Conservation (phyloP, 2,113 vertebrate genomes). For the Tachysurus fulvidraco region DNA sequence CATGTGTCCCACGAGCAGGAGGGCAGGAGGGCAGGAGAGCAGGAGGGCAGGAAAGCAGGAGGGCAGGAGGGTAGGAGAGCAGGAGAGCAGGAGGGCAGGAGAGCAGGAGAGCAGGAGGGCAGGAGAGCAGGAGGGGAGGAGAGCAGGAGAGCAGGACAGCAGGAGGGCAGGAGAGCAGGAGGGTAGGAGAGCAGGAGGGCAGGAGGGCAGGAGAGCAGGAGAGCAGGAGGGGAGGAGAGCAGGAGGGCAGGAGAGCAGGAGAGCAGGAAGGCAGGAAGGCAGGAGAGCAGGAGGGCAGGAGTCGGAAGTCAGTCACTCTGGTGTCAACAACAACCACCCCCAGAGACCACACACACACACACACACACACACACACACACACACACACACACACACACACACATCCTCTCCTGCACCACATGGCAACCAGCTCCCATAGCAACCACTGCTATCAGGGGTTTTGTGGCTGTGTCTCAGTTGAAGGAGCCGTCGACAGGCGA, state of each 20-base stretch:
- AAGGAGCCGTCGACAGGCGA: slow-evolving; percentile 27
- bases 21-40: slow-evolving; percentile 20
- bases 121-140: too few species aligned
- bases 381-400: slow-evolving; percentile 15
- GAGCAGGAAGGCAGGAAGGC: too few species aligned
- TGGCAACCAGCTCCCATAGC: slow-evolving; percentile 75
- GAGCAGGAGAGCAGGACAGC: slow-evolving; percentile 19
- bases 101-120: too few species aligned
- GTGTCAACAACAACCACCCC: slow-evolving; percentile 46
- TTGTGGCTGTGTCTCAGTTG: slow-evolving; percentile 43
- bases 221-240: too few species aligned
- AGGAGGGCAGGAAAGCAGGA: too few species aligned
- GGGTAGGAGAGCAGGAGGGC: too few species aligned
- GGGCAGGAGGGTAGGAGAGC: too few species aligned
- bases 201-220: slow-evolving; percentile 16
- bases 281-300: background rate
- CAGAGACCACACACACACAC: slow-evolving; percentile 41
- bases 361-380: slow-evolving; percentile 3
- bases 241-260: slow-evolving; percentile 39
- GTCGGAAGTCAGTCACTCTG: slow-evolving; percentile 55
- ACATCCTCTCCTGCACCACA: slow-evolving; percentile 55
- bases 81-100: slow-evolving; percentile 27
- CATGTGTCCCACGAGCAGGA: slow-evolving; percentile 39
- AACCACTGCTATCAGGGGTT: slow-evolving; percentile 64
- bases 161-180: too few species aligned